Conservation (phyloP, 2,797 vertebrate species). For the Arnoldichthys spilopterus region DNA sequence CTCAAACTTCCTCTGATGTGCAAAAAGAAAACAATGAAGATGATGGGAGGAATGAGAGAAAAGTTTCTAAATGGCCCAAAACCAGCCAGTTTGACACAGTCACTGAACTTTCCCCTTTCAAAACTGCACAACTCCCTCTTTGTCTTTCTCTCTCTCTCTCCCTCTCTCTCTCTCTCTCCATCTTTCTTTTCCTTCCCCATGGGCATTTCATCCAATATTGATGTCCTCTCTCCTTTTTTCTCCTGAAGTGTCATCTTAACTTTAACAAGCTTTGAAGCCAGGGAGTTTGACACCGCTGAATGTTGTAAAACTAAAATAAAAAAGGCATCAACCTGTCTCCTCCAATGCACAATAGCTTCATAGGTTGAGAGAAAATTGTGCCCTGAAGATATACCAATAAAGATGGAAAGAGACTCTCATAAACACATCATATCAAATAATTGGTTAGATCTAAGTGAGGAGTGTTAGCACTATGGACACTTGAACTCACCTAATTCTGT, state of each 20-base stretch:
- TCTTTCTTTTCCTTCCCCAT: slow-evolving; percentile 38
- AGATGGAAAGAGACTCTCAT: slow-evolving; percentile 22
- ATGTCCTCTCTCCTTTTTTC: slow-evolving; percentile 56
- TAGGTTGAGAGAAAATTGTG: slow-evolving; percentile 38
- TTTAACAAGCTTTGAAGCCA: slow-evolving; percentile 64
- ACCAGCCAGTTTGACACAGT: slow-evolving; percentile 40
- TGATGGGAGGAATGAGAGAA: background rate
- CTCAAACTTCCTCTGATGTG: slow-evolving; percentile 24
- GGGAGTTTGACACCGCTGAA: slow-evolving; percentile 57
- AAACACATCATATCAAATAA: slow-evolving; percentile 20
- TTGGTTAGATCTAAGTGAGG: background rate
- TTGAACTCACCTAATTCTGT: background rate
- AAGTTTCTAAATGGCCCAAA: slow-evolving; percentile 43
- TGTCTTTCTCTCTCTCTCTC: slow-evolving; percentile 6
- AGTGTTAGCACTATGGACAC: background rate
- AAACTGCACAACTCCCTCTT: slow-evolving; percentile 21
- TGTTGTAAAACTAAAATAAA: slow-evolving; percentile 60
- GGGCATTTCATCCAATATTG: slow-evolving; percentile 62
- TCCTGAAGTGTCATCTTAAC: slow-evolving; percentile 61
- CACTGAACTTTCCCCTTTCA: slow-evolving; percentile 46
- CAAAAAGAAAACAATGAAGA: slow-evolving; percentile 20
- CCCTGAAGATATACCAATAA: slow-evolving; percentile 52
- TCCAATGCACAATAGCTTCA: slow-evolving; percentile 41
- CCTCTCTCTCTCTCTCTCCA: slow-evolving; percentile 8
- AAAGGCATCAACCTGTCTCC: slow-evolving; percentile 56